A percentile compares a stretch with the other conserved stretches of the same genome.
phyloP scores from a whole-genome alignment of 1,140 invertebrate species.

The Sitobion miscanthi region DNA sequence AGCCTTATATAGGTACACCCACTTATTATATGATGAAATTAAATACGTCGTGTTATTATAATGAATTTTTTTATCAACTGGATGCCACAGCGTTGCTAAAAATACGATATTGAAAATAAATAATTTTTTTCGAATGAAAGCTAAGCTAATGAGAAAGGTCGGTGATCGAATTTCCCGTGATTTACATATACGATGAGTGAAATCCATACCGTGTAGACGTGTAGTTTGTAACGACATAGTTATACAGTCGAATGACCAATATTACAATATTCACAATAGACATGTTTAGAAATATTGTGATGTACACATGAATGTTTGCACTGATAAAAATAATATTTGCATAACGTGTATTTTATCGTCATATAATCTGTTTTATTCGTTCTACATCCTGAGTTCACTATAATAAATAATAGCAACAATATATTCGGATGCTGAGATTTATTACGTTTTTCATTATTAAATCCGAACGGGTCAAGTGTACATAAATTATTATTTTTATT shows the following conservation, averaged over 20 bases:
- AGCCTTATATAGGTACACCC: not conserved
- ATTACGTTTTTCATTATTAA: not conserved
- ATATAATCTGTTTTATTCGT: conserved; percentile 7
- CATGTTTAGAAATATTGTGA: conserved; percentile 33
- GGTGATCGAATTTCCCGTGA: conserved; percentile 41
- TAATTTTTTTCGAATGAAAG: not conserved
- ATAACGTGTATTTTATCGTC: conserved; percentile 44
- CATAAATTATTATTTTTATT: conserved; percentile 41
- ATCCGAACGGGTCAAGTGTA: not conserved
- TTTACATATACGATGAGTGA: conserved; percentile 38
- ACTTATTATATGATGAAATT: not conserved
- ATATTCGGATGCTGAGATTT: conserved; percentile 6
- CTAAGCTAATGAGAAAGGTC: not conserved
- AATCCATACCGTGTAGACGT: conserved; percentile 6
- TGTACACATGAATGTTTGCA: conserved; percentile 2
- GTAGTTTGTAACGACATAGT: conserved; percentile 32
- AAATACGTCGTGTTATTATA: not conserved
- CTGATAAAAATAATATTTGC: conserved; percentile 31
- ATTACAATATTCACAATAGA: conserved; percentile 25
- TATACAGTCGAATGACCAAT: conserved; percentile 44
- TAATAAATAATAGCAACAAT: conserved; percentile 19
- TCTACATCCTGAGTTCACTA: not conserved
- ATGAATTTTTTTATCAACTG: not conserved
- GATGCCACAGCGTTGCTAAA: not conserved
- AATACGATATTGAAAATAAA: not conserved